Conservation (phyloP, 2,888 invertebrate genomes). For the Augochlorella aurata region DNA sequence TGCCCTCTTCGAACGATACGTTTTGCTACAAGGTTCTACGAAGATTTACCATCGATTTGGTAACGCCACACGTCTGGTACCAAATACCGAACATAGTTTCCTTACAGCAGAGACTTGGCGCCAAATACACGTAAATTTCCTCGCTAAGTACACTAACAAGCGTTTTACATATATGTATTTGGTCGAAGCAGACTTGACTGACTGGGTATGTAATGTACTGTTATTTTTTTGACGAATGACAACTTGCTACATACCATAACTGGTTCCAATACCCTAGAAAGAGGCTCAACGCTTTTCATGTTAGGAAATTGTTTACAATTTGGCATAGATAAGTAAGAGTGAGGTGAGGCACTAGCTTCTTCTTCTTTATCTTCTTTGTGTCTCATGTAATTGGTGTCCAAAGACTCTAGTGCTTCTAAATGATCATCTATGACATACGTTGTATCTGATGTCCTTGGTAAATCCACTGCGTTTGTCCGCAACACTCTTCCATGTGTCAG, state of each 20-base stretch:
- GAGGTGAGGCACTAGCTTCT: constrained; percentile 82
- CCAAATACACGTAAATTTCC: no score
- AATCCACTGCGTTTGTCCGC: constrained; percentile 70
- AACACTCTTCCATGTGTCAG: constrained; percentile 59
- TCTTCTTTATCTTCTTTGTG: constrained; percentile 67
- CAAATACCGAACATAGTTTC: no score
- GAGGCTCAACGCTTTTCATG: constrained; percentile 89
- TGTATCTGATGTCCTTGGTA: constrained; percentile 73
- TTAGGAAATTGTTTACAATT: constrained; percentile 93
- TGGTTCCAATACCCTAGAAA: constrained; percentile 90
- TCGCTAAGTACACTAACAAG: no score
- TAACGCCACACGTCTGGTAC: no score
- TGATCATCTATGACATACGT: constrained; percentile 66
- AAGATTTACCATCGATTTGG: no score
- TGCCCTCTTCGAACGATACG: no score
- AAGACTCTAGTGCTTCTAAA: constrained; percentile 69
- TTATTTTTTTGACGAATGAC: not conserved
- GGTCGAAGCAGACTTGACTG: no score
- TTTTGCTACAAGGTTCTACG: no score
- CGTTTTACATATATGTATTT: no score
- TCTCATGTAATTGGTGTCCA: constrained; percentile 70
- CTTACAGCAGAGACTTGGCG: no score
- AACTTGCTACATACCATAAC: constrained; percentile 85
- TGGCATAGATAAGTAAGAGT: constrained; percentile 93
- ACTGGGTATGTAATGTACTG: no score